phyloP scores from a whole-genome alignment of 2,888 invertebrate species.

The Neoitamus cyanurus region DNA sequence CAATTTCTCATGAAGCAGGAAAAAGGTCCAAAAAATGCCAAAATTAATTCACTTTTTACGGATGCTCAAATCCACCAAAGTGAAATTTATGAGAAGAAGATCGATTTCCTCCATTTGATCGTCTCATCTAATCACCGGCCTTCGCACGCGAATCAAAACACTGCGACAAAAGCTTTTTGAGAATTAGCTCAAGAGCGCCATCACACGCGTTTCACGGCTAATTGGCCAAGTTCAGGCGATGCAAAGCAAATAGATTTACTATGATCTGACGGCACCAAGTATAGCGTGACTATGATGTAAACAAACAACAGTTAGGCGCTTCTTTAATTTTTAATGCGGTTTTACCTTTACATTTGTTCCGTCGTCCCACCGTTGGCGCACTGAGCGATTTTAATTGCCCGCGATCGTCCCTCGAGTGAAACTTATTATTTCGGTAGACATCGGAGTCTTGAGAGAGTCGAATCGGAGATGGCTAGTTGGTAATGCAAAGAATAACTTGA shows the following conservation, averaged over 20 bases:
- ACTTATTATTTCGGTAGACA: background rate
- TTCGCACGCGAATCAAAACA: background rate
- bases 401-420: background rate
- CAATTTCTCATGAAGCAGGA: background rate
- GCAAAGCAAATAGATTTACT: background rate
- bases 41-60: background rate
- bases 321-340: slow-evolving; percentile 13
- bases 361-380: background rate
- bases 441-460: background rate
- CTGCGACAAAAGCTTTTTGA: background rate
- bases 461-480: background rate
- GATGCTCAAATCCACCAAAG: background rate
- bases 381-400: background rate
- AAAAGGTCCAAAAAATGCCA: background rate
- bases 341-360: background rate
- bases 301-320: background rate
- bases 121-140: background rate
- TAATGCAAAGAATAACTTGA: background rate
- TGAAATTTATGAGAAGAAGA: slow-evolving; percentile 1
- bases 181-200: slow-evolving; percentile 17
- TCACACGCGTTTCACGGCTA: slow-evolving; percentile 18
- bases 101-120: background rate
- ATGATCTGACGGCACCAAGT: background rate
- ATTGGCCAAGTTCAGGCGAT: slow-evolving; percentile 2
- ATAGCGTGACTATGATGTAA: background rate